A percentile compares a stretch with the other conserved stretches of the same genome.
Conservation (phyloP, 1,140 invertebrate species). For the Proales similis region DNA sequence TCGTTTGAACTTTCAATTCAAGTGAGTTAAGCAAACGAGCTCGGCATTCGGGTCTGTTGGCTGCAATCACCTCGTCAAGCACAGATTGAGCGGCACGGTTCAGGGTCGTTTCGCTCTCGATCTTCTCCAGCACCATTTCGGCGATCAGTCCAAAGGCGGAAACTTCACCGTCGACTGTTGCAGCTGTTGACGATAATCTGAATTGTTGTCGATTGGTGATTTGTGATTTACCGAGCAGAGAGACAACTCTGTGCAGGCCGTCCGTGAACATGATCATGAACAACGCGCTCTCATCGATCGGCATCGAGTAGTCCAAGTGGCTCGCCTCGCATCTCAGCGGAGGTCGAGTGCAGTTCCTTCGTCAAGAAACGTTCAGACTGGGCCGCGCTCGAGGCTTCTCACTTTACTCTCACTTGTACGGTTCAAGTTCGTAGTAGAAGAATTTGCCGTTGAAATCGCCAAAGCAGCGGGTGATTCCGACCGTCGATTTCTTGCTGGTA, state of each 20-base stretch:
- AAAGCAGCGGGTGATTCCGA: constrained; percentile 8
- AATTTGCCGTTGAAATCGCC: constrained; percentile 13
- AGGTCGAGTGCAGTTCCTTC: not conserved
- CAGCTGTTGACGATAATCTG: too few species aligned
- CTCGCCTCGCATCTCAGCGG: not conserved
- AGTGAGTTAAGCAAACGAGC: too few species aligned
- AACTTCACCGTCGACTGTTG: not conserved
- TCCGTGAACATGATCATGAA: constrained; percentile 29
- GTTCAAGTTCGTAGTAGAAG: not conserved
- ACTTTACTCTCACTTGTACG: not conserved
- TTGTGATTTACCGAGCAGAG: not conserved
- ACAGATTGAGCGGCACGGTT: constrained; percentile 25
- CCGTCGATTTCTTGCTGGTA: too few species aligned
- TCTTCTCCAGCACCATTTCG: constrained; percentile 1
- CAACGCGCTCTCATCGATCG: constrained; percentile 6
- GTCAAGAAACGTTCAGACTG: constrained; percentile 2
- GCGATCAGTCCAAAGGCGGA: not conserved
- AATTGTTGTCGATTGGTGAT: not conserved
- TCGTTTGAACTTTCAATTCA: too few species aligned
- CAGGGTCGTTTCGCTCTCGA: constrained; percentile 14
- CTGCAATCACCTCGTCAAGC: constrained; percentile 21
- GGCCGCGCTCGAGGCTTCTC: not conserved
- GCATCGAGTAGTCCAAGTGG: not conserved
- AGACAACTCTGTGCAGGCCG: constrained; percentile 16
- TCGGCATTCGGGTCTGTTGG: too few species aligned